Base-by-base conservation (phyloP, 1,140 invertebrate genomes). In the Hyles vespertilio region DNA sequence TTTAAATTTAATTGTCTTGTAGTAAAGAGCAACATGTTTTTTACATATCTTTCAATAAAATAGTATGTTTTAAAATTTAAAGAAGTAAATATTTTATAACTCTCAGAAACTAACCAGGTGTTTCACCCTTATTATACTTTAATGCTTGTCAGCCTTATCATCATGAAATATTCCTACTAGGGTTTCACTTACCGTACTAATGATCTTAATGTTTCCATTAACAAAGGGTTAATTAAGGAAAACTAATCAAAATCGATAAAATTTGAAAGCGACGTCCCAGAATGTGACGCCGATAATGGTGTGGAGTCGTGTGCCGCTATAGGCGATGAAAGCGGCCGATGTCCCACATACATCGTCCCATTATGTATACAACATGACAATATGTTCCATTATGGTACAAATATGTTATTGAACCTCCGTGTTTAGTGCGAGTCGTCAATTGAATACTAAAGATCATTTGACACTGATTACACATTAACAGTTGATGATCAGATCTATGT, bases 271-370 rank as follows among this genome's bases (percentile, higher is more conserved):
- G 62, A 64, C 52, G 64, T 61, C 54, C 59, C 53, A 56, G 59
- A 65, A 62, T 62, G 63, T 66, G 65, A 44, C 40, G 51, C 65
- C 76, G 9, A 71, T 77, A 77, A 77, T 69, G 74, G 76, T 68
- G 66, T 46, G 57, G 57, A 70, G 44, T 63, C 70, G 70, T 72
- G 67, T 66, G 51, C 51, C 51, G 65, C 68, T 74, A 77, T 57
- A 69, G 70, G 56, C 64, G 59, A 74, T 69, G 78, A 82, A 84
- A 84, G 77, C 69, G 72, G 59, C 60, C 64, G 65, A 59, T 69
- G 76, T 67, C 69, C 79, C 70, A 82, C 66, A 78, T 82, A 65
- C 71, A 75, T 78, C 76, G 77, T 77, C 70, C 61, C 68, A 73
- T 70, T 66, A 71, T 53, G 58, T 66, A 61, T 70, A 54, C 65